A percentile compares a stretch with the other conserved stretches of the same genome.
These are phyloP conservation scores for Dicyrtoma fusca DNA, from an alignment of 2,888 invertebrate genomes.

Conservation along the genomic window DNA sequence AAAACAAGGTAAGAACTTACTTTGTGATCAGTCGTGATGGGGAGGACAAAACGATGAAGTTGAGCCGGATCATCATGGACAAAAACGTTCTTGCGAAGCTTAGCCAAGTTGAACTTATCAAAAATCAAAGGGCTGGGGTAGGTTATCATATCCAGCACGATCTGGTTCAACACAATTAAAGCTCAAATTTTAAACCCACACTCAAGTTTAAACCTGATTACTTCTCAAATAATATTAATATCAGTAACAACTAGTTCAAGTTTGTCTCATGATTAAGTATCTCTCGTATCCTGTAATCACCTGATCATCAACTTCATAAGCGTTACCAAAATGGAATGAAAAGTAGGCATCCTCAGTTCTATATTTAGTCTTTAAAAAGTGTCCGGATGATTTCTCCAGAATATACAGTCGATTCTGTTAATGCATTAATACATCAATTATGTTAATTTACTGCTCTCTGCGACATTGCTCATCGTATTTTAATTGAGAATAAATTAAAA, in stretches of 20 bases:
- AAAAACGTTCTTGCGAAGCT: slow-evolving; percentile 57
- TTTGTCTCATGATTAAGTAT: too few relatives aligned
- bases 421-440: slow-evolving; percentile 3
- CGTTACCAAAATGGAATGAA: slow-evolving; percentile 64
- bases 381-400: slow-evolving; percentile 60
- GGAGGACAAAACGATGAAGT: slow-evolving; percentile 61
- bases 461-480: too few relatives aligned
- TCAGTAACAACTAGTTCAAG: neutral
- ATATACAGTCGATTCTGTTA: slow-evolving; percentile 60
- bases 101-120: slow-evolving; percentile 59
- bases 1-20: too few relatives aligned
- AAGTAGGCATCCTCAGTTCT: slow-evolving; percentile 62
- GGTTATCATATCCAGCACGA: slow-evolving; percentile 60
- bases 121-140: slow-evolving; percentile 59
- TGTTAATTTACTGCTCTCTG: neutral
- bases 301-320: slow-evolving; percentile 62
- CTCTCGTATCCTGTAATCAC: slow-evolving; percentile 47
- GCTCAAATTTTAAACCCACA: neutral
- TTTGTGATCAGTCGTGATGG: slow-evolving; percentile 58
- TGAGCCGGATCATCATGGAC: slow-evolving; percentile 57
- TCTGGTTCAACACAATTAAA: slow-evolving; percentile 42
- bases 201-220: neutral
- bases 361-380: slow-evolving; percentile 59
- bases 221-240: neutral
- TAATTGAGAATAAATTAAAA: too few relatives aligned